Percentiles rank a stretch among this genome's conserved stretches.
Conservation (phyloP, 2,113 vertebrate genomes). For the Choloepus hoffmanni region DNA sequence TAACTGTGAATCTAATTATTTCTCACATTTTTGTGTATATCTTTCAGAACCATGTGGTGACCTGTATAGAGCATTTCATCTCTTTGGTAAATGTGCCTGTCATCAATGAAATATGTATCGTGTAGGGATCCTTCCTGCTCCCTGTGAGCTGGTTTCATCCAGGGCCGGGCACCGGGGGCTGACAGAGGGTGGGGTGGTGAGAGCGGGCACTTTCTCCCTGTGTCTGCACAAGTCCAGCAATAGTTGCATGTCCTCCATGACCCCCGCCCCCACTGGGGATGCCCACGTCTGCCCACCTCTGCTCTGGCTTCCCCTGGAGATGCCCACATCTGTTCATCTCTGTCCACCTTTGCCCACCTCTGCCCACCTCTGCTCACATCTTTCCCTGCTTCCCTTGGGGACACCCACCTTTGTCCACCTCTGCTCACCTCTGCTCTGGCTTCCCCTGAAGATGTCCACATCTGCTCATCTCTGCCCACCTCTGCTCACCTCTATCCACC, state of each 20-base stretch:
- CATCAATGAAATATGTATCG: rapidly evolving
- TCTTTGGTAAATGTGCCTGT: background rate
- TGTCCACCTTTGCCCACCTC: background rate
- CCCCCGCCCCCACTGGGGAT: too few relatives aligned
- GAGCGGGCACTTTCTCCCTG: background rate
- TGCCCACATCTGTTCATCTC: too few relatives aligned
- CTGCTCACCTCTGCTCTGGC: rapidly evolving
- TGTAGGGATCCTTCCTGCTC: background rate
- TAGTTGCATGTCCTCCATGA: rapidly evolving
- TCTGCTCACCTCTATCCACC: too few relatives aligned
- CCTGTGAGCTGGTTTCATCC: background rate
- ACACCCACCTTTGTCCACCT: too few relatives aligned
- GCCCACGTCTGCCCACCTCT: too few relatives aligned
- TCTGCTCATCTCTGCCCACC: too few relatives aligned
- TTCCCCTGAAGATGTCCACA: background rate
- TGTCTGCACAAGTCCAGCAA: background rate
- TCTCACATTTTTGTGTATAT: background rate
- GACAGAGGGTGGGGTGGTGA: too few relatives aligned
- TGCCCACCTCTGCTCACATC: too few relatives aligned
- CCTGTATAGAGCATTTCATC: rapidly evolving
- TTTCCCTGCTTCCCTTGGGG: too few relatives aligned
- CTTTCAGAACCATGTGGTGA: background rate
- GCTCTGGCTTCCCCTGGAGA: background rate
- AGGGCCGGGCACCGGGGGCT: too few relatives aligned
- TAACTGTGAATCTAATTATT: background rate